Base-by-base conservation (phyloP, 2,113 vertebrate genomes). In the Dolichallabes microphthalmus region DNA sequence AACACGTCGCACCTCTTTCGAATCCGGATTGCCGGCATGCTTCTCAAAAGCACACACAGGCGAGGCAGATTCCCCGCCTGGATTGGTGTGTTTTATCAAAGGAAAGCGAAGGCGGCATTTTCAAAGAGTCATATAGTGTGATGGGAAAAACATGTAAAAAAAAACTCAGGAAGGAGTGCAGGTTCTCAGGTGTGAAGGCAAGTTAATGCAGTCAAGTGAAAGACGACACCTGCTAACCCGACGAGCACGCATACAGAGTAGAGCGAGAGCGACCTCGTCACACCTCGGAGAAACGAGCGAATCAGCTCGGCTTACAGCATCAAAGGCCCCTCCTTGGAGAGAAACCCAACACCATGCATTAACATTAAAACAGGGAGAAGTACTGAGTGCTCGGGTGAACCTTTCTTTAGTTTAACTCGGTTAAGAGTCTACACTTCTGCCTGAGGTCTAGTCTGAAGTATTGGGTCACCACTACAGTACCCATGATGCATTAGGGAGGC, bases 401-500 rank as follows among this genome's bases (percentile, higher is more conserved):
- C 78, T 50, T 82, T 25, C 13, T 73, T 74, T 58, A 64, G 30
- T 74, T 9, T 45, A 81, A 86, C 32, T 66, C 15, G 15, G 30
- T 52, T 25, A 66, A 15, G 80, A 74, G 73, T 55, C 12, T 63
- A 55, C 39, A 73, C 69, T 25, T 27, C 20, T 74, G 19, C 45
- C 63, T 57, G 27, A 64, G 32, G 80, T 83, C 50, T 66, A 73
- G 75, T 80, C 58, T 80, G 45, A 61, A 68, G 69, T 85, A 69
- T 77, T 81, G 58, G 80, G 80, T 87, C 83, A 55, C 19, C 58
- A 85, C 83, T 89, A 86, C 88, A 83, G 82, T 83, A 83, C 80
- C 88, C 86, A 83, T 86, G 86, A 64, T 87, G 83, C 80, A 80
- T 75, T 64, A 85, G 80, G 68, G 82, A 83, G 68, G 86, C 80